phyloP scores from a whole-genome alignment of 1,140 invertebrate species.

The Tetramorium simillimum region DNA sequence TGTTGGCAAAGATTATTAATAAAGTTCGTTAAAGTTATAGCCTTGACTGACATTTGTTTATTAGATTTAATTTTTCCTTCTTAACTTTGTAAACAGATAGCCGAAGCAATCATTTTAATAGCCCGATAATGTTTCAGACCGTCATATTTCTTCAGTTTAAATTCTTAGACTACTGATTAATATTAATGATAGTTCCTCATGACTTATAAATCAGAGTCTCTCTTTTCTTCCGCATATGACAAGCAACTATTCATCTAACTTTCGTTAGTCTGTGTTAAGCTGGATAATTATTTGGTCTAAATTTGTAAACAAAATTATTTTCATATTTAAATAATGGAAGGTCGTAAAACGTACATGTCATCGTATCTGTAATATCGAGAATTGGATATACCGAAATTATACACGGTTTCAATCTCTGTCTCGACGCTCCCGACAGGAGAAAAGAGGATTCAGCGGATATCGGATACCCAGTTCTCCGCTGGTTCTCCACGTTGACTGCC shows the following conservation, averaged over 20 bases:
- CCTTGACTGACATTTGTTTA: not conserved
- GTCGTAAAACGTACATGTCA: not conserved
- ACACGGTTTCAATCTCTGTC: constrained; percentile 31
- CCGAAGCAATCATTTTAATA: not conserved
- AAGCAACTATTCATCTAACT: not conserved
- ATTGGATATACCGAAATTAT: constrained; percentile 20
- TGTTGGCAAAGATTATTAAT: not conserved
- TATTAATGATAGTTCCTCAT: constrained; percentile 1
- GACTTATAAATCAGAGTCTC: not conserved
- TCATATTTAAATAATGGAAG: not conserved
- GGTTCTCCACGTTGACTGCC: constrained; percentile 53
- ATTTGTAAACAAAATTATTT: not conserved
- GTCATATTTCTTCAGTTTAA: not conserved
- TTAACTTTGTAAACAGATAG: not conserved
- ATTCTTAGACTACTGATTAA: not conserved
- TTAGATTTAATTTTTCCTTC: not conserved
- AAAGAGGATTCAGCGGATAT: constrained; percentile 48
- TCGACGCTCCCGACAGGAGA: not conserved
- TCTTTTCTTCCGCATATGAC: not conserved
- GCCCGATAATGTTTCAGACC: not conserved
- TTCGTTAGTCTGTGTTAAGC: not conserved
- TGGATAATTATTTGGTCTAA: not conserved
- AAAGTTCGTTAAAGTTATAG: too few relatives aligned
- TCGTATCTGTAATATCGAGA: not conserved
- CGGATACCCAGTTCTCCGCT: constrained; percentile 67